A percentile compares a stretch with the other conserved stretches of the same genome.
phyloP scores from a whole-genome alignment of 1,140 invertebrate species.

The Steinernema feltiae region DNA sequence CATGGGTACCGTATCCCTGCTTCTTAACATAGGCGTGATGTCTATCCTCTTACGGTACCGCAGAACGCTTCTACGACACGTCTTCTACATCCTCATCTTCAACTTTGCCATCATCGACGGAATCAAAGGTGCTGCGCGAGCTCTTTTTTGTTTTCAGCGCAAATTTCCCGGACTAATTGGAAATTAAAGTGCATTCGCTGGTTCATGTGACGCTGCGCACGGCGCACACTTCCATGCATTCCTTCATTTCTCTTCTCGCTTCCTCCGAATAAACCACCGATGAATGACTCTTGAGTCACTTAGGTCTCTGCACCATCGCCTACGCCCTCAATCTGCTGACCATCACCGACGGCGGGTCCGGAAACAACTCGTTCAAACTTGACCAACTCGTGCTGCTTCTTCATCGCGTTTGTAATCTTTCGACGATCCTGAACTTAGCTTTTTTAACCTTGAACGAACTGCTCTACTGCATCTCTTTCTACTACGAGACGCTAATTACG shows the following conservation, averaged over 20 bases:
- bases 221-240: too few relatives aligned
- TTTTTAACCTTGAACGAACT: constrained; percentile 35
- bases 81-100: constrained; percentile 14
- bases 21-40: background rate
- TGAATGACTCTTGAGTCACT: too few relatives aligned
- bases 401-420: constrained; percentile 34
- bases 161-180: background rate
- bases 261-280: too few relatives aligned
- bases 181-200: too few relatives aligned
- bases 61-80: background rate
- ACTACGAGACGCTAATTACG: background rate
- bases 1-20: constrained; percentile 1
- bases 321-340: background rate
- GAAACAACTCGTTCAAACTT: constrained; percentile 5
- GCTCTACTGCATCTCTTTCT: constrained; percentile 18
- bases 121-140: constrained; percentile 10
- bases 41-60: background rate
- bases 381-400: constrained; percentile 31
- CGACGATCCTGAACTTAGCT: constrained; percentile 31
- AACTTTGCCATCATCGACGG: constrained; percentile 11
- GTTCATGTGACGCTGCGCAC: too few relatives aligned
- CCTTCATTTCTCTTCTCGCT: too few relatives aligned
- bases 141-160: too few relatives aligned
- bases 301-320: background rate
- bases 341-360: background rate